phyloP scores from a whole-genome alignment of 1,140 invertebrate genomes.

The Amyelois transitella region DNA sequence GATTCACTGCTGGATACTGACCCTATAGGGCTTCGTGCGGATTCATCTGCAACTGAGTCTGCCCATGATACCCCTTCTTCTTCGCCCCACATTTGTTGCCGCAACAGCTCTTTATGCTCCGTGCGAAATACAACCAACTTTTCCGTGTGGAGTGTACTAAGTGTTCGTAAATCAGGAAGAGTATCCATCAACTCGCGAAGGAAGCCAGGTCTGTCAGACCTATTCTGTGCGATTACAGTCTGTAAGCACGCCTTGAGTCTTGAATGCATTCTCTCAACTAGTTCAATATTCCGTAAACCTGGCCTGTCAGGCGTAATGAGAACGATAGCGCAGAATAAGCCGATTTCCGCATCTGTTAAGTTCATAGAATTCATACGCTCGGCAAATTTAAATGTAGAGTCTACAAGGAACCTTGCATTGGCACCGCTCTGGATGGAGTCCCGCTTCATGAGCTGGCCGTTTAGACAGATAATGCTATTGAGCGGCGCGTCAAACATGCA shows the following conservation, averaged over 20 bases:
- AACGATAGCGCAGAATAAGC: conserved; percentile 95
- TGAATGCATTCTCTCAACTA: conserved; percentile 94
- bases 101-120: conserved; percentile 86
- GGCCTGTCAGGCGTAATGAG: conserved; percentile 95
- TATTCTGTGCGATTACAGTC: conserved; percentile 90
- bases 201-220: conserved; percentile 86
- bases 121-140: conserved; percentile 95
- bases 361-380: conserved; percentile 93
- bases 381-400: conserved; percentile 98
- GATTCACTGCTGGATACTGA: conserved; percentile 91
- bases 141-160: conserved; percentile 97
- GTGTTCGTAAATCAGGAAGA: conserved; percentile 93
- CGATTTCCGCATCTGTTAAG: conserved; percentile 93
- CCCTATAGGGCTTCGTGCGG: conserved; percentile 87
- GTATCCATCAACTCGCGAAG: conserved; percentile 93
- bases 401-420: conserved; percentile 94
- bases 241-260: conserved; percentile 90
- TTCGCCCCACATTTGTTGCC: conserved; percentile 80
- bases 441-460: conserved; percentile 91
- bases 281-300: conserved; percentile 91
- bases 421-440: conserved; percentile 92
- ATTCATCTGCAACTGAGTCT: conserved; percentile 84
- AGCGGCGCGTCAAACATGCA: conserved; percentile 95
- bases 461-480: conserved; percentile 93
- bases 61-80: conserved; percentile 83